Conservation (phyloP, 2,113 vertebrate species). For the Eretmochelys imbricata region DNA sequence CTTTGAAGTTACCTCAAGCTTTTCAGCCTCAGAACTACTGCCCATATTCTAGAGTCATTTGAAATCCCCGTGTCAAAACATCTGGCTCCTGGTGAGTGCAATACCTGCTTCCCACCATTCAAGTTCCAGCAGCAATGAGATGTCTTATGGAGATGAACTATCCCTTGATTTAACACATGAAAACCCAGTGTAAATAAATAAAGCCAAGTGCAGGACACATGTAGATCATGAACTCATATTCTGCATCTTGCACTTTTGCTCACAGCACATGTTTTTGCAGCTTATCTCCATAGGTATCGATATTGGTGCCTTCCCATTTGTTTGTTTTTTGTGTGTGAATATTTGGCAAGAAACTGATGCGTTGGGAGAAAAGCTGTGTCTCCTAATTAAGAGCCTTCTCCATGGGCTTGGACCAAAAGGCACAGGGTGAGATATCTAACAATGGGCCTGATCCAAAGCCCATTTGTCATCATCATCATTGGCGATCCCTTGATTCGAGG, state of each 20-base stretch:
- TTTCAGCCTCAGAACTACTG: conserved; percentile 27
- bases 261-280: conserved; percentile 64
- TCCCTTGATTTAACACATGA: conserved; percentile 73
- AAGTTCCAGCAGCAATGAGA: conserved; percentile 65
- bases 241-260: conserved; percentile 65
- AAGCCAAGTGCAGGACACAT: conserved; percentile 50
- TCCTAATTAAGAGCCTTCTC: neutral
- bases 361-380: conserved; percentile 58
- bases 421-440: neutral
- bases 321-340: conserved; percentile 71
- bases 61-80: conserved; percentile 58
- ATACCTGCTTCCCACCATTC: conserved; percentile 69
- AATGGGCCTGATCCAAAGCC: neutral
- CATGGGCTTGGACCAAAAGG: conserved; percentile 37
- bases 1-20: conserved; percentile 39
- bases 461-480: neutral
- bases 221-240: conserved; percentile 70
- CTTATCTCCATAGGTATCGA: conserved; percentile 62
- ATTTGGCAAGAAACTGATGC: conserved; percentile 57
- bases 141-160: conserved; percentile 69
- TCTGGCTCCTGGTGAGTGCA: conserved; percentile 74
- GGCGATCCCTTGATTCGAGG: too few relatives aligned
- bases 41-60: conserved; percentile 50
- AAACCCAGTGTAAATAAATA: conserved; percentile 73
- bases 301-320: conserved; percentile 47